Conservation (phyloP, 2,888 invertebrate genomes). For the Phengaris arion region DNA sequence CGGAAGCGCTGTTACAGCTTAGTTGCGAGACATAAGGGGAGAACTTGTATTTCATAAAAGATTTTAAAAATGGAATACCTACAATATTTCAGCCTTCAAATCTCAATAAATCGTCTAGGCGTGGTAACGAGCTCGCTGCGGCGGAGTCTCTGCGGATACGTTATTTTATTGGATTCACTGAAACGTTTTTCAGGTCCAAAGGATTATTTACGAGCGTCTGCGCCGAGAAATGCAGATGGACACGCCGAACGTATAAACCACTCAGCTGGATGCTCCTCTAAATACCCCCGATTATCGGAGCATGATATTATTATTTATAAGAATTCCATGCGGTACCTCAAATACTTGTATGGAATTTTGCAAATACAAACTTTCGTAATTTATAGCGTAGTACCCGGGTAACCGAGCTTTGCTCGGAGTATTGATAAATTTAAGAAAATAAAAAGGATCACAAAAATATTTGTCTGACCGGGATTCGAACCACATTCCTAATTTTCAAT, state of each 20-base stretch:
- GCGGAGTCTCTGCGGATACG: constrained; percentile 78
- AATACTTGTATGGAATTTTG: neutral
- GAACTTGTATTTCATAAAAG: constrained; percentile 65
- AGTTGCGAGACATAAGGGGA: constrained; percentile 38
- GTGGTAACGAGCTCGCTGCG: constrained; percentile 78
- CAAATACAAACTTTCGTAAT: neutral
- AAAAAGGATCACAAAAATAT: too few species aligned
- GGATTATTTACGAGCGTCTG: constrained; percentile 79
- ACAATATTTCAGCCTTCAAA: constrained; percentile 78
- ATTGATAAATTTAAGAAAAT: too few species aligned
- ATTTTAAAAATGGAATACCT: constrained; percentile 74
- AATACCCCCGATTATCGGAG: constrained; percentile 33
- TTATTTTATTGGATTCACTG: constrained; percentile 80
- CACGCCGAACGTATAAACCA: constrained; percentile 45
- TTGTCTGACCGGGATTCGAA: too few species aligned
- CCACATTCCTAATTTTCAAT: too few species aligned
- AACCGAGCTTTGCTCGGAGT: too few species aligned
- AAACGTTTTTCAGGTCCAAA: constrained; percentile 78
- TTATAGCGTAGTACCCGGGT: too few species aligned
- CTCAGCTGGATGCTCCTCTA: constrained; percentile 41
- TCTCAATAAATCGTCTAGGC: constrained; percentile 79
- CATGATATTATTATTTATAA: constrained; percentile 17
- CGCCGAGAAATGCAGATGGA: constrained; percentile 76
- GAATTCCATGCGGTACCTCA: neutral
- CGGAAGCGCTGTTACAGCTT: constrained; percentile 19